Evolutionary conservation across 2,797 vertebrate genomes (phyloP), one percentile per base, ranked within the genome.

Genomic region (Lithobates sylvaticus): DNA sequence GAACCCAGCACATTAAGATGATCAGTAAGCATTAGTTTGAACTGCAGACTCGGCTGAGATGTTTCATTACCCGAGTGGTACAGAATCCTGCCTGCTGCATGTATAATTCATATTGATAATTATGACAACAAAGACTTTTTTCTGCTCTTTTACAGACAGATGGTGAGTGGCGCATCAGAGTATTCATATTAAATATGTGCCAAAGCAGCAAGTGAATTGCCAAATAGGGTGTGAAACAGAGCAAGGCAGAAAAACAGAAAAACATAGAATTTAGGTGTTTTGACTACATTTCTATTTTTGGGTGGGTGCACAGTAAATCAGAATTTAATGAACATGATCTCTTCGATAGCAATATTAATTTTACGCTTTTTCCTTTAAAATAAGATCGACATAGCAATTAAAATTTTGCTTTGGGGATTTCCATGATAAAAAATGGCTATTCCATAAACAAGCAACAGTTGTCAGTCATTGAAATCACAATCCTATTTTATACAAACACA

Each of bases 41-140:
- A 86, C 84, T 81, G 84, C 65, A 86, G 78, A 86, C 65, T 76
- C 73, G 72, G 73, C 78, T 86, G 84, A 82, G 78, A 82, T 86
- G 61, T 77, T 86, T 86, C 67, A 86, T 83, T 84, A 61, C 86
- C 86, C 44, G 69, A 87, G 71, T 84, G 76, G 39, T 69, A 29
- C 36, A 80, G 81, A 64, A 64, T 10, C 18, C 71, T 79, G 86
- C 76, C 61, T 87, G 86, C 81, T 87, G 86, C 81, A 87, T 87
- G 86, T 87, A 87, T 87, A 87, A 87, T 87, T 87, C 81, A 84
- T 79, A 84, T 87, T 80, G 86, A 84, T 87, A 87, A 87, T 87
- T 87, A 87, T 87, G 86, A 87, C 86, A 87, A 84, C 81, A 87
- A 87, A 84, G 81, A 84, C 71, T 87, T 87, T 87, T 34, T 78